These are phyloP conservation scores for Exocentrus adspersus DNA, from an alignment of 2,888 invertebrate species.

Conservation along the genomic window DNA sequence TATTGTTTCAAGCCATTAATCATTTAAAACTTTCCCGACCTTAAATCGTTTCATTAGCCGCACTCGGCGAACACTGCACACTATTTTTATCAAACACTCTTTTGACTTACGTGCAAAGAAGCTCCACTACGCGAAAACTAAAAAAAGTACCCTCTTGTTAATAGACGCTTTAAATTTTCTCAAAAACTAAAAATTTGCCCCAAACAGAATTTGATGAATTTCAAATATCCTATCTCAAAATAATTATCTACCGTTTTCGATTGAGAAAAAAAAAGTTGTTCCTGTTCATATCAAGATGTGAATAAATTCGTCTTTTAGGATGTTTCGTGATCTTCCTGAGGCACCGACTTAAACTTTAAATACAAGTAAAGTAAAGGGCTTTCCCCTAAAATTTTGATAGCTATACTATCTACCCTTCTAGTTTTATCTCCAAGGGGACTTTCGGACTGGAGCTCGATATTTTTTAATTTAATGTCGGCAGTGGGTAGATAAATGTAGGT, in stretches of 20 bases:
- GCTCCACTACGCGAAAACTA: too few relatives aligned
- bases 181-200: too few relatives aligned
- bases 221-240: too few relatives aligned
- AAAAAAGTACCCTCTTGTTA: too few relatives aligned
- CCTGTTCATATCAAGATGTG: slow-evolving; percentile 5
- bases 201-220: too few relatives aligned
- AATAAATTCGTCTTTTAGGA: slow-evolving; percentile 19
- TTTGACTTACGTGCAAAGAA: too few relatives aligned
- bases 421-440: background rate
- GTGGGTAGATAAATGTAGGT: background rate
- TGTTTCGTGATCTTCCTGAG: slow-evolving; percentile 6
- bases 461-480: background rate
- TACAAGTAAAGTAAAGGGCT: background rate
- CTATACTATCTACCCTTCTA: slow-evolving; percentile 14
- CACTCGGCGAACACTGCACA: slow-evolving; percentile 28
- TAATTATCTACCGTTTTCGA: too few relatives aligned
- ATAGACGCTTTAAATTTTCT: too few relatives aligned
- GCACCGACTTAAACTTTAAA: slow-evolving; percentile 14
- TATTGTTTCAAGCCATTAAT: slow-evolving; percentile 41
- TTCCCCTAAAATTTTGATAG: slow-evolving; percentile 16
- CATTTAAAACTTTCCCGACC: slow-evolving; percentile 37
- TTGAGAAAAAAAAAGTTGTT: too few relatives aligned
- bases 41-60: slow-evolving; percentile 37
- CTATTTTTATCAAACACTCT: slow-evolving; percentile 24
- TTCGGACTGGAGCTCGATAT: background rate